phyloP scores from a whole-genome alignment of 2,113 vertebrate species.

The Rattus rattus region DNA sequence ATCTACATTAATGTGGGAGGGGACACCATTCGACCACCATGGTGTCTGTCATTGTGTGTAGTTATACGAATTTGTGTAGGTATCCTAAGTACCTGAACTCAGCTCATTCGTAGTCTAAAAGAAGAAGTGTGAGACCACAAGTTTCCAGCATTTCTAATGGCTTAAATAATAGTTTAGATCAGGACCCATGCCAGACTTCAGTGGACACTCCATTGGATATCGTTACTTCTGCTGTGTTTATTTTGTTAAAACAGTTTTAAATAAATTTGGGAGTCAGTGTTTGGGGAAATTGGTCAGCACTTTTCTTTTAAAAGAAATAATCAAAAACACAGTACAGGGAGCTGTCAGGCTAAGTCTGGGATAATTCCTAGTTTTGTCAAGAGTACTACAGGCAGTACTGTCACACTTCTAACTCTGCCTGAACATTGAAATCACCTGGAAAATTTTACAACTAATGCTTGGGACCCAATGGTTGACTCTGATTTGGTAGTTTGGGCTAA shows the following conservation, averaged over 20 bases:
- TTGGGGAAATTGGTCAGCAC: not conserved
- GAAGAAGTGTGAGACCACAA: not conserved
- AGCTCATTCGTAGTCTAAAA: not conserved
- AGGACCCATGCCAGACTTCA: not conserved
- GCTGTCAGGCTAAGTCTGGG: not conserved
- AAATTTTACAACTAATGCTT: not conserved
- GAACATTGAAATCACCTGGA: not conserved
- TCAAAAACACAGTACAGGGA: not conserved
- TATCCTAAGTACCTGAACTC: not conserved
- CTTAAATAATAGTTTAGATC: slow-evolving; percentile 14
- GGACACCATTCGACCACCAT: not conserved
- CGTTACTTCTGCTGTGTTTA: not conserved
- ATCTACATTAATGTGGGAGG: not conserved
- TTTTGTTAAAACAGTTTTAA: slow-evolving; percentile 11
- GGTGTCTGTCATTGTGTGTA: not conserved
- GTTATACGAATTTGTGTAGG: not conserved
- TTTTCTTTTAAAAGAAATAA: slow-evolving; percentile 13
- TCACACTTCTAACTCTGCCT: not conserved
- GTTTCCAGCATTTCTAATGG: not conserved
- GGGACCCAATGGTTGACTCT: not conserved
- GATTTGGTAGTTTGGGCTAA: not conserved
- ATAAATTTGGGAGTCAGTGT: not conserved
- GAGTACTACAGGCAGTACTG: not conserved
- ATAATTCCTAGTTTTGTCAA: not conserved
- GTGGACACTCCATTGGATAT: not conserved